Evolutionary conservation across 2,113 vertebrate species (phyloP), one percentile per base, ranked within the genome.

Genomic region (Hippocampus comes): DNA sequence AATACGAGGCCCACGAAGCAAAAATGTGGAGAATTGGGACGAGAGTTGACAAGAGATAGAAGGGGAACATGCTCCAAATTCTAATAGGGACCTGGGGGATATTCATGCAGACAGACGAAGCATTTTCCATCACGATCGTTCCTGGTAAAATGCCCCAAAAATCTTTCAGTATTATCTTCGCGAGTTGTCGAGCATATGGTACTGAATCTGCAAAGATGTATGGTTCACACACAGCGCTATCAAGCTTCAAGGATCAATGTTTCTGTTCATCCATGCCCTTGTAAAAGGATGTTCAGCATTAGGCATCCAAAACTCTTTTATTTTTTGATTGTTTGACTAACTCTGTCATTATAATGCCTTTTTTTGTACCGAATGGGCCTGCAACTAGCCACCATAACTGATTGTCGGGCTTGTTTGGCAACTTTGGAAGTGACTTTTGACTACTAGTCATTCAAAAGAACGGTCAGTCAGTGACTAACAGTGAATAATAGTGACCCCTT

Each of bases 51-150:
- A 1, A 0, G 2, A 57, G 53, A 78, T 70, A 43, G 67, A 71
- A 83, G 72, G 70, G n/a, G 18, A 48, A 41, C 30, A 75, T 67
- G 73, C 46, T 73, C 71, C 34, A 73, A 21, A 71, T 82, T 55
- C 23, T 72, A 63, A 72, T 14, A 67, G 59, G 73, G 61, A 23
- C 14, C 41, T 9, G 5, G 61, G 46, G 46, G 56, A 65, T 41
- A 34, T 53, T 73, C 15, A 74, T 25, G 67, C 76, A 56, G 25
- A 43, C 34, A 34, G 30, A 5, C 27, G 67, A 64, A 61, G 81
- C 23, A 43, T 78, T 82, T 77, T 84, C 82, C 82, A 75, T 23
- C 51, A 34, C 64, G 9, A 65, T 84, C 82, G 70, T 83, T 76
- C 18, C 12, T 7, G 20, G 63, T 21, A 34, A 68, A 63, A 77